Evolutionary conservation across 2,113 vertebrate species (phyloP).

Genomic region (Elaphurus davidianus): DNA sequence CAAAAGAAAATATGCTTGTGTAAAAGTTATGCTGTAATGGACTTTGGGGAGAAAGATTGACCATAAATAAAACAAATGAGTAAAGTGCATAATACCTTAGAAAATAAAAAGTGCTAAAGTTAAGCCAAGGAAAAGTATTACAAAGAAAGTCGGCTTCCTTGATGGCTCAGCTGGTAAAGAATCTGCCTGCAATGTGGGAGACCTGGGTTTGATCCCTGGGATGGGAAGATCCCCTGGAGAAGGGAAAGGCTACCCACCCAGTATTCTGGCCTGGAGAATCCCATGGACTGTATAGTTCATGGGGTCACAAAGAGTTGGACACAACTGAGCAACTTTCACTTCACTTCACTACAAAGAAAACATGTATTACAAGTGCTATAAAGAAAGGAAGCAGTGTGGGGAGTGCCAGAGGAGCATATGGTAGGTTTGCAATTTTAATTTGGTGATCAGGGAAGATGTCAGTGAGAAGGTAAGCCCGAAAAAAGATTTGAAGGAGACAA

Average conservation of each 20-base stretch:
- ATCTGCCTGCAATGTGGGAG: background rate
- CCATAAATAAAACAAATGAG: background rate
- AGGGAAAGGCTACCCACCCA: background rate
- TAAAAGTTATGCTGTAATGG: background rate
- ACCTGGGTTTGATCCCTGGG: background rate
- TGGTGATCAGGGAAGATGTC: background rate
- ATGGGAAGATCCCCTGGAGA: background rate
- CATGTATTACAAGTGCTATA: background rate
- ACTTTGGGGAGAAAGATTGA: background rate
- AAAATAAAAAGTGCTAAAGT: background rate
- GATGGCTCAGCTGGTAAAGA: background rate
- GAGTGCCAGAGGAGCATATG: background rate
- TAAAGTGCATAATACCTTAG: background rate
- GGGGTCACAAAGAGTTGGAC: background rate
- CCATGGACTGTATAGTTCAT: background rate
- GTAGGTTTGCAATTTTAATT: background rate
- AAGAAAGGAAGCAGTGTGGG: background rate
- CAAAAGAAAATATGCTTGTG: background rate
- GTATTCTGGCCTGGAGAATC: background rate
- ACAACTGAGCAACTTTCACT: background rate
- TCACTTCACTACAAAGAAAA: background rate
- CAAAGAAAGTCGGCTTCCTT: background rate
- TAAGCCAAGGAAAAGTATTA: background rate
- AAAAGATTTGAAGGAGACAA: background rate
- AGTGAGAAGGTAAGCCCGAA: background rate